Evolutionary conservation across 2,888 invertebrate species (phyloP), one percentile per base, ranked within the genome.

Genomic region (Sphinx pinastri): DNA sequence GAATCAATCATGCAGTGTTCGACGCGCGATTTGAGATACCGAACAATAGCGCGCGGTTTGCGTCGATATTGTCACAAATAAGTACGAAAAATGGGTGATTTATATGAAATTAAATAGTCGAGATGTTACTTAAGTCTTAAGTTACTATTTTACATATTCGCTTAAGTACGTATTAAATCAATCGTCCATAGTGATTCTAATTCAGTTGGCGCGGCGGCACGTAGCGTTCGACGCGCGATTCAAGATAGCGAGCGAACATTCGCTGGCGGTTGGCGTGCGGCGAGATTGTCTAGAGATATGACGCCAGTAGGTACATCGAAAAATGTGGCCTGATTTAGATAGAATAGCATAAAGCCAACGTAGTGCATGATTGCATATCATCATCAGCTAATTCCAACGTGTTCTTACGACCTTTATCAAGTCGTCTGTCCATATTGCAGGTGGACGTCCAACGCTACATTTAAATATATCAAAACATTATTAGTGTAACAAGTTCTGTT

Each of bases 151-250:
- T 38, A 38, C 38, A 10, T 13, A 12, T 51, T 51, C 19, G 19
- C 11, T 19, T 55, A 19, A 16, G 10, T 11, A 19, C 11, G 55
- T 55, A 11, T 10, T 54, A 0, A 54, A 54, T 54, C 54, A 19
- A 55, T 19, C 47, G 49, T 19, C 47, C 13, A 47, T 19, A 12
- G 16, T 63, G 49, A 10, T 63, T 63, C 47, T 19, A 47, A 63
- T 63, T 63, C 63, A 19, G 47, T 47, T 7, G 4, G 19, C 63
- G 19, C 19, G 49, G 19, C 11, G 19, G 16, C 63, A 63, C 63
- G 63, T 47, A 47, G 16, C 47, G 47, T 49, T 49, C 63, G 60
- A 52, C 59, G 59, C 47, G 58, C 63, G 69, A 68, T 58, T 49
- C 45, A 19, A 47, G 52, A 52, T 52, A 63, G 7, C 54, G 60